These are phyloP conservation scores for Euplexia lucipara DNA, from an alignment of 2,888 invertebrate genomes.

Conservation along the genomic window DNA sequence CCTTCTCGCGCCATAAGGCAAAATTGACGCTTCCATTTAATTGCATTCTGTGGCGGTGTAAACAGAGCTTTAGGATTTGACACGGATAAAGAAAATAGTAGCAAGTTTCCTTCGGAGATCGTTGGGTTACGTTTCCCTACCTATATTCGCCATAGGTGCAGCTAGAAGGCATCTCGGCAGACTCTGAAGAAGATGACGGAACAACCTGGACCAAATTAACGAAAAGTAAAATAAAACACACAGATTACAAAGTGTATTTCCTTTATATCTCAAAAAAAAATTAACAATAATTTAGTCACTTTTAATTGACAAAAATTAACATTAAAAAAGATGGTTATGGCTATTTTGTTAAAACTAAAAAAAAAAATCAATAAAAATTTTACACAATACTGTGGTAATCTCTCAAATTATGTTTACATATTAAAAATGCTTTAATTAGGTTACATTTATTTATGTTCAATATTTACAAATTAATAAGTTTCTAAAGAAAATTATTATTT, in stretches of 20 bases:
- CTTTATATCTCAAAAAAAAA: slow-evolving; percentile 87
- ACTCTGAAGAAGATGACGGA: too few relatives aligned
- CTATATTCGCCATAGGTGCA: too few relatives aligned
- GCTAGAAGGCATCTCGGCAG: too few relatives aligned
- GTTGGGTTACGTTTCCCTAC: too few relatives aligned
- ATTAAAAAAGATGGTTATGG: slow-evolving; percentile 84
- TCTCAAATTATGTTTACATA: slow-evolving; percentile 69
- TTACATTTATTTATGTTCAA: slow-evolving; percentile 60
- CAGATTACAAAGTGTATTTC: slow-evolving; percentile 84
- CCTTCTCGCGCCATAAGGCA: too few relatives aligned
- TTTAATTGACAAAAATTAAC: slow-evolving; percentile 83
- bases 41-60: too few relatives aligned
- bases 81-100: too few relatives aligned
- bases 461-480: slow-evolving; percentile 67
- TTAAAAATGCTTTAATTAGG: slow-evolving; percentile 64
- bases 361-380: slow-evolving; percentile 69
- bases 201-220: too few relatives aligned
- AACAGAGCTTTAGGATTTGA: too few relatives aligned
- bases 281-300: slow-evolving; percentile 89
- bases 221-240: slow-evolving; percentile 73
- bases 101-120: too few relatives aligned
- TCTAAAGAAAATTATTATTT: slow-evolving; percentile 59
- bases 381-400: slow-evolving; percentile 82
- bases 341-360: slow-evolving; percentile 77
- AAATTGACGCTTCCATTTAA: too few relatives aligned